A percentile compares a stretch with the other conserved stretches of the same genome.
phyloP scores from a whole-genome alignment of 1,140 invertebrate species.

The Dysdera silvatica region DNA sequence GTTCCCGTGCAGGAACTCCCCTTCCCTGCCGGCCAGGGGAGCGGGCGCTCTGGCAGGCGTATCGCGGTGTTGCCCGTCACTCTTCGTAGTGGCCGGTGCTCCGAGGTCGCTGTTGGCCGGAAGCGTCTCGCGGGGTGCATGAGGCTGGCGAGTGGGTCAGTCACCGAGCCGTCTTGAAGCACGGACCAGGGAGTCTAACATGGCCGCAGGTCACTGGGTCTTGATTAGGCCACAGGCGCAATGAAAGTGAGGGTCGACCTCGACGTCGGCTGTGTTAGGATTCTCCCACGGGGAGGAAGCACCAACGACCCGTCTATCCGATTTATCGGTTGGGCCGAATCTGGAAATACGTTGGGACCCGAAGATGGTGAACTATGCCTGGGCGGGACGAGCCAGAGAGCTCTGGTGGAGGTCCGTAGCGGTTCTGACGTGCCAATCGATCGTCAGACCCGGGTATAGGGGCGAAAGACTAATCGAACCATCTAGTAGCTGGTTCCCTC shows the following conservation, averaged over 20 bases:
- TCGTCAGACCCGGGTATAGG: slow-evolving; percentile 81
- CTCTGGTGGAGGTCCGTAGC: slow-evolving; percentile 76
- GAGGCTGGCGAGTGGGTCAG: neutral
- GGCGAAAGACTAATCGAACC: slow-evolving; percentile 89
- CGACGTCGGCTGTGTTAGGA: neutral
- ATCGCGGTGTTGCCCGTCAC: too few species aligned
- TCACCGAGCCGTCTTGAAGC: slow-evolving; percentile 73
- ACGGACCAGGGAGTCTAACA: slow-evolving; percentile 86
- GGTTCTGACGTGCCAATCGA: slow-evolving; percentile 87
- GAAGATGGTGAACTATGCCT: slow-evolving; percentile 88
- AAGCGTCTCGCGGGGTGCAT: slow-evolving; percentile 37
- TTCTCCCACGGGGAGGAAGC: neutral
- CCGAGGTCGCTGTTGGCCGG: neutral
- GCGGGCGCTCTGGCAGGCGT: too few species aligned
- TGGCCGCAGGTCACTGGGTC: slow-evolving; percentile 61
- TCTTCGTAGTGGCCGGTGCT: slow-evolving; percentile 62
- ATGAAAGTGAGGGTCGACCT: neutral
- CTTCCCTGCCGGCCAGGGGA: too few species aligned
- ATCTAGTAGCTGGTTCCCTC: slow-evolving; percentile 83
- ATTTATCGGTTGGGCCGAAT: slow-evolving; percentile 49
- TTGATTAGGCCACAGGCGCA: slow-evolving; percentile 51
- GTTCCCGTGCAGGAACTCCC: too few species aligned
- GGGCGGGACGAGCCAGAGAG: slow-evolving; percentile 78
- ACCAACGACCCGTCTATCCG: neutral
- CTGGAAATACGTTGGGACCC: slow-evolving; percentile 68